A percentile compares a stretch with the other conserved stretches of the same genome.
Evolutionary conservation across 2,113 vertebrate species (phyloP).

Genomic region (Rattus norvegicus): GRCr8 NC_086027.1:85236501-85237000

Average conservation of each 20-base stretch:
- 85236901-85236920: background rate
- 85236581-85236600: constrained; percentile 33
- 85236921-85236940: background rate
- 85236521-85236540: background rate
- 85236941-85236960: constrained; percentile 41
- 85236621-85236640: constrained; percentile 27
- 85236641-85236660: constrained; percentile 3
- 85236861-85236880: background rate
- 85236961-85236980: background rate
- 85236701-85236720: constrained; percentile 12
- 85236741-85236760: constrained; percentile 24
- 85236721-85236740: constrained; percentile 13
- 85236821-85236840: background rate
- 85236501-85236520: background rate
- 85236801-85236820: background rate
- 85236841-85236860: constrained; percentile 50
- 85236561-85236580: background rate
- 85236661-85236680: constrained; percentile 6
- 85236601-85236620: constrained; percentile 38
- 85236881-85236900: background rate
- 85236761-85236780: constrained; percentile 23
- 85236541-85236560: background rate
- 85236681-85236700: constrained; percentile 19
- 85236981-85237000: background rate
- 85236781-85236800: constrained; percentile 32